Percentiles rank a stretch among this genome's conserved stretches.
Evolutionary conservation across 2,113 vertebrate genomes (phyloP).

Genomic region (Pitta sordida): DNA sequence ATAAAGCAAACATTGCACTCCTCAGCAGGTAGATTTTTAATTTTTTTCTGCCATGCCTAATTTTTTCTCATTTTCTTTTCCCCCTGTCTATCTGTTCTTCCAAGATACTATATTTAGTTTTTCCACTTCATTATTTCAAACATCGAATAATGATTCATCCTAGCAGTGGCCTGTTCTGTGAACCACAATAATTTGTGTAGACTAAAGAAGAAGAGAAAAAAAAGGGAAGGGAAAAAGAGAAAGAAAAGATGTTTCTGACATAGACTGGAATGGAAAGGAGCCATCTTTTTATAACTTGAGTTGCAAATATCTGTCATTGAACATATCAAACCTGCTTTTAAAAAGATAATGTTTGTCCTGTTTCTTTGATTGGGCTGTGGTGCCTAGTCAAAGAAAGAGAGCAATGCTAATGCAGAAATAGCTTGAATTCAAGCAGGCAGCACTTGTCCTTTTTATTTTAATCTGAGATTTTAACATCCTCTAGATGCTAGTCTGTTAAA

Average conservation of each 20-base stretch:
- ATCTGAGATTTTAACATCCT: conserved; percentile 36
- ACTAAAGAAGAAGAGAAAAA: conserved; percentile 8
- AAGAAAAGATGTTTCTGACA: neutral
- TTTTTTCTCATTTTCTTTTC: conserved; percentile 10
- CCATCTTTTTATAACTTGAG: conserved; percentile 27
- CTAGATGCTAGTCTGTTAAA: conserved; percentile 31
- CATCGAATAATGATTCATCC: conserved; percentile 50
- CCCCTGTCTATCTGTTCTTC: neutral
- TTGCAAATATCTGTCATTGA: conserved; percentile 30
- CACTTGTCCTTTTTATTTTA: conserved; percentile 46
- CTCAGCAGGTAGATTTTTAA: conserved; percentile 33
- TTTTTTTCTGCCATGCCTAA: neutral
- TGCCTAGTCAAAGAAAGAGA: neutral
- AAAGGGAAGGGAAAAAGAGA: neutral
- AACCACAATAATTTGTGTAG: conserved; percentile 42
- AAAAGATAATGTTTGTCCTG: conserved; percentile 41
- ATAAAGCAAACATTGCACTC: conserved; percentile 20
- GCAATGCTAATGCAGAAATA: neutral
- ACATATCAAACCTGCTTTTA: conserved; percentile 40
- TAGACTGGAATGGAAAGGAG: conserved; percentile 26
- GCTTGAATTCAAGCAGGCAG: conserved; percentile 21
- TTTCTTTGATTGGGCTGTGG: conserved; percentile 11
- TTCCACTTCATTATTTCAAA: conserved; percentile 49
- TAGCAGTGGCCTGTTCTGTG: conserved; percentile 18
- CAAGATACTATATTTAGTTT: conserved; percentile 56